Evolutionary conservation across 2,113 vertebrate genomes (phyloP).

Genomic region (Empidonax alnorum): DNA sequence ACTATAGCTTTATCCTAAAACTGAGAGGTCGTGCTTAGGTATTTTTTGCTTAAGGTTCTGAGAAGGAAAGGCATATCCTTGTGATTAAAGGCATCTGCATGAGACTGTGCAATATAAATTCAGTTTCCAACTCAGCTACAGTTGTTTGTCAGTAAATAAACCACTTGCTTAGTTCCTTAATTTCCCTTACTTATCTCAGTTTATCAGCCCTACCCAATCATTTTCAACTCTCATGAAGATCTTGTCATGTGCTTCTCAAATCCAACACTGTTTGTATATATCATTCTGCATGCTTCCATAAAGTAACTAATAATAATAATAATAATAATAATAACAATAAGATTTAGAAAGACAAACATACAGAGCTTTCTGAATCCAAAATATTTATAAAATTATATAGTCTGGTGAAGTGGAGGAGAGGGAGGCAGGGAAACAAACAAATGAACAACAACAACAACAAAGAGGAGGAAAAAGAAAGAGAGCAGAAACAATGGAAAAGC

Average conservation of each 20-base stretch:
- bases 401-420: accelerated
- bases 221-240: neutral
- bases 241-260: neutral
- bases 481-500: neutral
- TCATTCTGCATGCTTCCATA: neutral
- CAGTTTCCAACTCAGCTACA: neutral
- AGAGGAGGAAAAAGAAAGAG: too few species aligned
- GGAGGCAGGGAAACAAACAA: neutral
- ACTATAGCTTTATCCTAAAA: neutral
- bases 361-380: neutral
- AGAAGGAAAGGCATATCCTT: neutral
- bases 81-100: neutral
- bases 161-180: neutral
- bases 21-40: neutral
- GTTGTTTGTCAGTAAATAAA: neutral
- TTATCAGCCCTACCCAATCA: neutral
- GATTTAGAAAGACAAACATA: neutral
- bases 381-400: neutral
- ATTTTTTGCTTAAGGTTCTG: neutral
- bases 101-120: neutral
- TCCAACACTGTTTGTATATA: neutral
- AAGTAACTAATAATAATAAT: neutral
- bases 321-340: neutral
- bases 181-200: neutral
- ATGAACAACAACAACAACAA: neutral